A percentile compares a stretch with the other conserved stretches of the same genome.
phyloP scores from a whole-genome alignment of 2,888 invertebrate species.

The Lochmaea crataegi region DNA sequence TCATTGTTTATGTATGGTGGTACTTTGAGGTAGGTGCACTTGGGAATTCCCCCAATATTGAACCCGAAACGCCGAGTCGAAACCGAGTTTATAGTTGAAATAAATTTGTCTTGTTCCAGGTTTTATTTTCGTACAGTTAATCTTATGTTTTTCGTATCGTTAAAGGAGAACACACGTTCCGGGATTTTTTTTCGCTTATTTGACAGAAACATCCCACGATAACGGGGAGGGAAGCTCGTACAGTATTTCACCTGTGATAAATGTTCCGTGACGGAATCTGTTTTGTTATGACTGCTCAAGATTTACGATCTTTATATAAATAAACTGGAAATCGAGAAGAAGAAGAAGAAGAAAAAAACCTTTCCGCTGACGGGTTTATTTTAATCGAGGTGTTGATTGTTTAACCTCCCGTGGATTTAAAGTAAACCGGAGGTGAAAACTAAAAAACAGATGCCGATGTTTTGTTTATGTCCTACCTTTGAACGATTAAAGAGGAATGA shows the following conservation, averaged over 20 bases:
- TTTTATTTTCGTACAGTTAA: neutral
- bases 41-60: too few relatives aligned
- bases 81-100: too few relatives aligned
- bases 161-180: conserved; percentile 40
- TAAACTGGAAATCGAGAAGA: conserved; percentile 44
- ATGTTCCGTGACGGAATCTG: conserved; percentile 44
- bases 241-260: conserved; percentile 49
- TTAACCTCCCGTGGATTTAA: conserved; percentile 48
- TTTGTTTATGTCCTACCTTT: conserved; percentile 15
- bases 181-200: conserved; percentile 41
- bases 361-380: conserved; percentile 45
- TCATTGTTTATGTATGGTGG: too few relatives aligned
- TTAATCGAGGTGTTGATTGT: conserved; percentile 46
- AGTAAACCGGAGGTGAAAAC: conserved; percentile 47
- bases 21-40: too few relatives aligned
- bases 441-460: conserved; percentile 37
- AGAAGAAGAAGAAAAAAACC: conserved; percentile 33
- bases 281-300: conserved; percentile 47
- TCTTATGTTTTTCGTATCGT: conserved; percentile 21
- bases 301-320: conserved; percentile 48
- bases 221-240: conserved; percentile 43
- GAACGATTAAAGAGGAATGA: neutral
- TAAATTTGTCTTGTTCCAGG: neutral
- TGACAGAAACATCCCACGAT: conserved; percentile 44
- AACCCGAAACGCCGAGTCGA: too few relatives aligned